Conservation (phyloP, 1,140 invertebrate species). For the Scaptomyza graminum region DNA sequence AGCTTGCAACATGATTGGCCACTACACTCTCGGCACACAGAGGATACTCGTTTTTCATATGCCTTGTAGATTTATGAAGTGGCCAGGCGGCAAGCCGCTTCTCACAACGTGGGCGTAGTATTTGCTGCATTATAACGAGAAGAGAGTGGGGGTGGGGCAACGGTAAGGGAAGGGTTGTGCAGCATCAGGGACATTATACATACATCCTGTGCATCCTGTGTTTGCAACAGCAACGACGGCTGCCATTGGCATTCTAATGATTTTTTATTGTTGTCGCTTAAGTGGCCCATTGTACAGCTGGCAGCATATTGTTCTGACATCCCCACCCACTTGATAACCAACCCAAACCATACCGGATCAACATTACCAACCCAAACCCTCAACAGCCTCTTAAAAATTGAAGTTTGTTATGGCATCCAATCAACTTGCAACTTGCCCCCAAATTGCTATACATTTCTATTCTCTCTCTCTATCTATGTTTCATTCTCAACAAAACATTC, state of each 20-base stretch:
- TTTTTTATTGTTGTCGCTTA: constrained; percentile 79
- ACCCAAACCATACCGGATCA: neutral
- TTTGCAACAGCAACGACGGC: neutral
- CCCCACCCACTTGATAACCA: constrained; percentile 40
- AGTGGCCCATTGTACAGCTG: constrained; percentile 79
- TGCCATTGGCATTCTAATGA: constrained; percentile 77
- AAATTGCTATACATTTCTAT: constrained; percentile 5
- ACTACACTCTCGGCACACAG: constrained; percentile 54
- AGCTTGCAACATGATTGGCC: constrained; percentile 72
- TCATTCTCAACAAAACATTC: neutral
- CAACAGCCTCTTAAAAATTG: neutral
- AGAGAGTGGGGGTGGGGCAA: neutral
- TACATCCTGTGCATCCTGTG: constrained; percentile 29
- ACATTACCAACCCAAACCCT: neutral
- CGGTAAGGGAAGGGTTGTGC: constrained; percentile 2
- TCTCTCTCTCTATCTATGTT: neutral
- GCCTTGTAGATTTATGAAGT: constrained; percentile 78
- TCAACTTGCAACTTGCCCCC: constrained; percentile 16
- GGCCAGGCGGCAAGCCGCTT: constrained; percentile 33
- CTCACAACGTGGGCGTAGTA: constrained; percentile 17
- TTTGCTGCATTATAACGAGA: neutral
- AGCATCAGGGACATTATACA: constrained; percentile 9
- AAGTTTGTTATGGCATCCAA: constrained; percentile 6
- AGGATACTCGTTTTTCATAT: constrained; percentile 79
- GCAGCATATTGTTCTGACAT: constrained; percentile 68